These are phyloP conservation scores for Zaprionus lachaisei DNA, from an alignment of 1,140 invertebrate species.

Conservation along the genomic window DNA sequence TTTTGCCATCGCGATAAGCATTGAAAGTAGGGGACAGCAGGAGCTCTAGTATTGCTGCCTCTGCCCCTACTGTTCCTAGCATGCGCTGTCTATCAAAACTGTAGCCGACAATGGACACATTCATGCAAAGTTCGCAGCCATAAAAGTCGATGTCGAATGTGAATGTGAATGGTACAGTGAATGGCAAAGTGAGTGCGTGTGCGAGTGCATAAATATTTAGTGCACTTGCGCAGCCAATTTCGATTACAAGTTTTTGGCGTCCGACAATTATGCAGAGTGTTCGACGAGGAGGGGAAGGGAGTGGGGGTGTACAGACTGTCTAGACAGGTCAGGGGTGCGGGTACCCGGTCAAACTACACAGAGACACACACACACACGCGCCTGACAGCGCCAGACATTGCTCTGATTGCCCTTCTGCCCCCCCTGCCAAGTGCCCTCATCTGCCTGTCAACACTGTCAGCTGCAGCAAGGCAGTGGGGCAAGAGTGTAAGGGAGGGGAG, in stretches of 20 bases:
- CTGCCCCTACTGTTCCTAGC: not conserved
- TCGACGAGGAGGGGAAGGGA: constrained; percentile 2
- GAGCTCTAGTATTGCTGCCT: not conserved
- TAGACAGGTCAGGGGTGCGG: constrained; percentile 19
- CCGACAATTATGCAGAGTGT: constrained; percentile 41
- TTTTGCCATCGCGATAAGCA: constrained; percentile 36
- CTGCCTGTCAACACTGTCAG: constrained; percentile 44
- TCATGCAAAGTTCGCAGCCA: not conserved
- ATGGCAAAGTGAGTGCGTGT: constrained; percentile 9
- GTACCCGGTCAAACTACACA: constrained; percentile 7
- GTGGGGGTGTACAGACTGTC: constrained; percentile 17
- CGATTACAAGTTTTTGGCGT: constrained; percentile 36
- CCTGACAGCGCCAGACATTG: constrained; percentile 65
- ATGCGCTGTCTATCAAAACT: constrained; percentile 12
- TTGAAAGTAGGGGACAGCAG: not conserved
- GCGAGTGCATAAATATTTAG: constrained; percentile 32
- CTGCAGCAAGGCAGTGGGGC: constrained; percentile 11
- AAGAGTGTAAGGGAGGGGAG: too few relatives aligned
- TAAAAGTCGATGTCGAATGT: constrained; percentile 26
- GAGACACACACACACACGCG: constrained; percentile 37
- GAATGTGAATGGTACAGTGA: not conserved
- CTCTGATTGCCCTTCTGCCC: not conserved
- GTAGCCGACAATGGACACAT: constrained; percentile 4
- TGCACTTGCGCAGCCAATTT: constrained; percentile 25
- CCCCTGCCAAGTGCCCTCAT: not conserved